A percentile compares a stretch with the other conserved stretches of the same genome.
Conservation (phyloP, 1,140 invertebrate species). For the Chionoecetes opilio region DNA sequence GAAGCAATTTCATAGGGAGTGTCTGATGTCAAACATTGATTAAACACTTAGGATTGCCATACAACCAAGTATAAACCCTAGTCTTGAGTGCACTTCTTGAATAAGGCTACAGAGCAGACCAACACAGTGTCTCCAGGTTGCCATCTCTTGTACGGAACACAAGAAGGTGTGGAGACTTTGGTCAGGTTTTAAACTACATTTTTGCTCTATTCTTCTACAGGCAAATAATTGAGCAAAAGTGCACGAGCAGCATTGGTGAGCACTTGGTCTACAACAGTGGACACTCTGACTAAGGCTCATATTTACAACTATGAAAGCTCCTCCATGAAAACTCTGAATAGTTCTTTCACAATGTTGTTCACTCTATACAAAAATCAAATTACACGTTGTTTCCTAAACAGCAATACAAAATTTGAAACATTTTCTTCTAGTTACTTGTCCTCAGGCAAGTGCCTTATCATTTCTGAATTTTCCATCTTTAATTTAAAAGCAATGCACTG, state of each 20-base stretch:
- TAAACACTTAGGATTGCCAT: constrained; percentile 38
- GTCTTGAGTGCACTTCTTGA: constrained; percentile 63
- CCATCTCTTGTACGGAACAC: constrained; percentile 23
- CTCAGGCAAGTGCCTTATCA: neutral
- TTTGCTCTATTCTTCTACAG: constrained; percentile 55
- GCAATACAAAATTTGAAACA: neutral
- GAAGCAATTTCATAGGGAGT: neutral
- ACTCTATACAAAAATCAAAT: neutral
- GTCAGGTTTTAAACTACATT: constrained; percentile 44
- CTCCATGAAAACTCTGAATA: constrained; percentile 18
- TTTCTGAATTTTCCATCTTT: neutral
- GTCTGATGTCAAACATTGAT: neutral
- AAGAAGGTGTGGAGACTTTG: constrained; percentile 29
- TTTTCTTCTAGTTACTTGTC: constrained; percentile 1
- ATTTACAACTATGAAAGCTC: constrained; percentile 49
- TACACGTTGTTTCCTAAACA: neutral
- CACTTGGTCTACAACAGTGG: constrained; percentile 53
- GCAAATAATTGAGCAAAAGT: constrained; percentile 72
- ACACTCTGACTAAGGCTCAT: constrained; percentile 51
- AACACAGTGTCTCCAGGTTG: constrained; percentile 37
- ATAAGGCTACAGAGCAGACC: constrained; percentile 56
- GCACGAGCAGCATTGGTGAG: constrained; percentile 63
- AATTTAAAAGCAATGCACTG: constrained; percentile 16
- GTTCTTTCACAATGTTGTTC: neutral
- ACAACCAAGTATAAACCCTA: constrained; percentile 42